Percentiles rank a stretch among this genome's conserved stretches.
Evolutionary conservation across 92 coral and sea anemone species (phyloP).

Genomic region (Isaurus tuberculatus): DNA sequence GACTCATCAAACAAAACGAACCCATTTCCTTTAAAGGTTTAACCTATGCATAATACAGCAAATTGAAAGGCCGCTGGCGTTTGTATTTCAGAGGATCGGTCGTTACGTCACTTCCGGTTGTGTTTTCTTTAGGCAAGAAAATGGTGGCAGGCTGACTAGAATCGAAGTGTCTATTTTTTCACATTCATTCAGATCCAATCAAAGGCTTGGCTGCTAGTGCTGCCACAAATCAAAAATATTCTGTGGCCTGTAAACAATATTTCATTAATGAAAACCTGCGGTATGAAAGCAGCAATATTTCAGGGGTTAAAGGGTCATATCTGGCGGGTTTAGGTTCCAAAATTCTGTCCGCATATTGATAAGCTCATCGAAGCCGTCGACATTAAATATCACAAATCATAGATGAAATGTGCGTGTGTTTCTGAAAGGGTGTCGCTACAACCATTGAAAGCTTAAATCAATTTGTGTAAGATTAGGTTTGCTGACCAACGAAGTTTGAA

Average conservation of each 20-base stretch:
- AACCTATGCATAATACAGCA: neutral
- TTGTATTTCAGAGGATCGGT: slow-evolving; percentile 33
- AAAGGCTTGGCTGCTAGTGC: slow-evolving; percentile 13
- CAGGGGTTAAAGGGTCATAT: slow-evolving; percentile 47
- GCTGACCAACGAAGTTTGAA: neutral
- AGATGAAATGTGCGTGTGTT: neutral
- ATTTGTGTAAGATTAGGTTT: neutral
- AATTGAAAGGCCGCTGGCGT: slow-evolving; percentile 2
- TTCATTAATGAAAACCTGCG: slow-evolving; percentile 8
- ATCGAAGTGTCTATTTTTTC: neutral
- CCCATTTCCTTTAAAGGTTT: slow-evolving; percentile 1
- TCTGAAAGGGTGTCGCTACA: neutral
- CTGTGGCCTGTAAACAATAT: neutral
- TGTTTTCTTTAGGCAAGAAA: neutral
- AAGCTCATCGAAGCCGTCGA: neutral
- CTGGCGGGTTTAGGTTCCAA: slow-evolving; percentile 4
- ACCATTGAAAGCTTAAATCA: neutral
- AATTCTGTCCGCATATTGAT: neutral
- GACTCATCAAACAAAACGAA: neutral
- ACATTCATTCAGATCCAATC: slow-evolving; percentile 21
- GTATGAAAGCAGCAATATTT: neutral
- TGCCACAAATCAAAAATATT: slow-evolving; percentile 20
- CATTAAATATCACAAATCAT: neutral
- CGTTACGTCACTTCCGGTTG: slow-evolving; percentile 40
- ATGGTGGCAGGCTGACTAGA: neutral